phyloP scores from a whole-genome alignment of 1,140 invertebrate species.

The Lysiphlebus fabarum region DNA sequence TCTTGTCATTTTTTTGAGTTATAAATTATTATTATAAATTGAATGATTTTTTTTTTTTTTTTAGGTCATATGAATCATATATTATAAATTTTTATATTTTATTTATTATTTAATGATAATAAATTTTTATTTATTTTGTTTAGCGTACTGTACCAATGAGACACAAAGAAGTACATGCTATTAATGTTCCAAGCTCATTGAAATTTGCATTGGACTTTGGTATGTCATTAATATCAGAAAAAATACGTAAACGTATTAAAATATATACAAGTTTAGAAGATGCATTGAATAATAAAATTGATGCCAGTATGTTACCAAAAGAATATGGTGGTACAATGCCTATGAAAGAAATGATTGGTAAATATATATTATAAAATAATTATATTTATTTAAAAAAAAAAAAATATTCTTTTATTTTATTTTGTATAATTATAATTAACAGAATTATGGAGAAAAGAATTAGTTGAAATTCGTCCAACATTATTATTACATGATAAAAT shows the following conservation, averaged over 20 bases:
- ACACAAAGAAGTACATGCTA: constrained; percentile 78
- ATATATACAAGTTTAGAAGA: constrained; percentile 66
- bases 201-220: constrained; percentile 79
- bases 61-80: not conserved
- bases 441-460: constrained; percentile 67
- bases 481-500: constrained; percentile 64
- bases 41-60: not conserved
- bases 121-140: not conserved
- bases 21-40: not conserved
- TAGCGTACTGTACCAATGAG: constrained; percentile 79
- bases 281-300: constrained; percentile 59
- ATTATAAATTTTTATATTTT: not conserved
- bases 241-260: constrained; percentile 72
- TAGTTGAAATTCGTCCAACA: constrained; percentile 57
- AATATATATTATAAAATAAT: constrained; percentile 28
- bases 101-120: not conserved
- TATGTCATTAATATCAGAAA: constrained; percentile 76
- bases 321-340: constrained; percentile 79
- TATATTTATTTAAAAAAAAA: constrained; percentile 6
- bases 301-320: constrained; percentile 68
- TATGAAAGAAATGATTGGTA: constrained; percentile 81
- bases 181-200: constrained; percentile 72
- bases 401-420: too few species aligned
- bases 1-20: not conserved
- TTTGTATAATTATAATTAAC: constrained; percentile 14